Conservation (phyloP, 2,888 invertebrate genomes). For the Cataglyphis livida region DNA sequence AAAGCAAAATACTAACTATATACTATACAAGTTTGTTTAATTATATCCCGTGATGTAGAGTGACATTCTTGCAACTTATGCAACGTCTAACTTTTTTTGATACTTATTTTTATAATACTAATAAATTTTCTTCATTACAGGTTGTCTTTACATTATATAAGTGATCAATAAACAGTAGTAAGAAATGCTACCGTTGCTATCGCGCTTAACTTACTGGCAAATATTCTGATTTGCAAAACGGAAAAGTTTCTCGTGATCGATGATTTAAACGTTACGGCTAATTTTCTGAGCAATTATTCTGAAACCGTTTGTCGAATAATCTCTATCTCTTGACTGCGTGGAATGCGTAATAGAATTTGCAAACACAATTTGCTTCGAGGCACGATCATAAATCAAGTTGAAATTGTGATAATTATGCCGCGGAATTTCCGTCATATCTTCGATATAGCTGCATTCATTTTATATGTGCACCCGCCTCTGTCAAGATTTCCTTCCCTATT, state of each 20-base stretch:
- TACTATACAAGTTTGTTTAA: conserved; percentile 3
- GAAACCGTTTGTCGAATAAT: neutral
- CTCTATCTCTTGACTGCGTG: neutral
- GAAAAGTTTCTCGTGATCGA: neutral
- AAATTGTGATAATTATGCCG: neutral
- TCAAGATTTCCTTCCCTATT: neutral
- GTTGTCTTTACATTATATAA: conserved; percentile 30
- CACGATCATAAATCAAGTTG: conserved; percentile 12
- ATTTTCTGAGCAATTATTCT: conserved; percentile 7
- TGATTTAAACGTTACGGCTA: neutral
- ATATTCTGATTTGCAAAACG: conserved; percentile 19
- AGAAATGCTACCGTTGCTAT: neutral
- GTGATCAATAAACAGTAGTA: neutral
- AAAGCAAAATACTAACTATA: neutral
- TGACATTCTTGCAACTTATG: neutral
- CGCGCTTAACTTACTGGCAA: conserved; percentile 11
- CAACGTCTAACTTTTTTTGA: conserved; percentile 23
- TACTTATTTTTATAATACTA: conserved; percentile 4
- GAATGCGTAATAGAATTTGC: neutral
- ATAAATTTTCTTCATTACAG: conserved; percentile 39
- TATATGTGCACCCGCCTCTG: neutral
- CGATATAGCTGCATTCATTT: neutral
- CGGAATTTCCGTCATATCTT: conserved; percentile 22
- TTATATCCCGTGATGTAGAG: neutral
- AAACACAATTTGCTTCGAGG: neutral